These are phyloP conservation scores for Avahi laniger DNA, from an alignment of 2,797 vertebrate genomes.

Conservation along the genomic window DNA sequence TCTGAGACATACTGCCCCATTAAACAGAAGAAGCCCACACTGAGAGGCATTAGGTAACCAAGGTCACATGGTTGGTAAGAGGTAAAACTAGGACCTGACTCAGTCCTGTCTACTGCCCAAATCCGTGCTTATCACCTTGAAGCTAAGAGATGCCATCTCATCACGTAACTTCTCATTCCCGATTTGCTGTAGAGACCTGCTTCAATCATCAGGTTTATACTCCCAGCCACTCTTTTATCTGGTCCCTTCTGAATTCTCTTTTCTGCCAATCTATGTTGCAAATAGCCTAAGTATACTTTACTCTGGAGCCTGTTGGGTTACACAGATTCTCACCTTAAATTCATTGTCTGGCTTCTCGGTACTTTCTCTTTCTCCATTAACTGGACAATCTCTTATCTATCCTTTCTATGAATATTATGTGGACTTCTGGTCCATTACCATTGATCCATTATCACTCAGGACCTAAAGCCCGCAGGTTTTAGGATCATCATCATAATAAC, in stretches of 20 bases:
- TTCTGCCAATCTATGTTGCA: neutral
- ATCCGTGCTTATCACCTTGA: neutral
- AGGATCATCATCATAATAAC: neutral
- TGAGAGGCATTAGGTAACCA: neutral
- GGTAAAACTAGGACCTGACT: neutral
- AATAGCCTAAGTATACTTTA: neutral
- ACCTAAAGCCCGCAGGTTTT: neutral
- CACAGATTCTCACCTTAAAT: neutral
- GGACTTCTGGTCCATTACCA: neutral
- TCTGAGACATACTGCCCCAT: neutral
- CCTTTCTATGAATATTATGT: neutral
- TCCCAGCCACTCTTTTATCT: neutral
- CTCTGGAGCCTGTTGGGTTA: neutral
- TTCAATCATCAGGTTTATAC: neutral
- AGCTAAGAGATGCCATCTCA: neutral
- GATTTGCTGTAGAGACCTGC: neutral
- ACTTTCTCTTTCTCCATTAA: neutral
- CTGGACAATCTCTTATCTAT: neutral
- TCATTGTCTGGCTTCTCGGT: neutral
- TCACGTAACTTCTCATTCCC: neutral
- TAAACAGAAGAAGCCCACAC: neutral
- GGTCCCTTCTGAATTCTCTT: neutral
- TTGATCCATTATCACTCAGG: neutral
- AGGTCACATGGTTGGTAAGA: neutral
- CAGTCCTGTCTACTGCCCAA: neutral